Evolutionary conservation across 35 echinoderm and acorn worm genomes (phyloP).

Genomic region (Chiridota heheva): DNA sequence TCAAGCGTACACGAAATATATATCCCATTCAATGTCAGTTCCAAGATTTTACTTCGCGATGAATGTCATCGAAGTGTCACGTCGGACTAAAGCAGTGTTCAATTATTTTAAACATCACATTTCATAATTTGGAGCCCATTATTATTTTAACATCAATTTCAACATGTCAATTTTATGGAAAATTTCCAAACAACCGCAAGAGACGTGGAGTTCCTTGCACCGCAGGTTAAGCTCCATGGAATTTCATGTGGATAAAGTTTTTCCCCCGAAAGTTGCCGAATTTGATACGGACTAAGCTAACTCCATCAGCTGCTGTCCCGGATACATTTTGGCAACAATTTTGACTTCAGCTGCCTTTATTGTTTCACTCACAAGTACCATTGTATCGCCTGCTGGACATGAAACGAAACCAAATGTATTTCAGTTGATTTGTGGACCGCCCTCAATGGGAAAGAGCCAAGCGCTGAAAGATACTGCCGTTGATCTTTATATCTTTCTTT

Average conservation of each 20-base stretch:
- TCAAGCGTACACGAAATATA: too few species aligned
- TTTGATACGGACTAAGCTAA: neutral
- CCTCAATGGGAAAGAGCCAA: neutral
- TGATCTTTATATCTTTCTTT: too few species aligned
- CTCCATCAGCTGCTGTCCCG: constrained; percentile 3
- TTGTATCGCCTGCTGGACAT: neutral
- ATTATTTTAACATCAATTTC: too few species aligned
- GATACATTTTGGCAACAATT: constrained; percentile 6
- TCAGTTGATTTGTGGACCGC: constrained; percentile 21
- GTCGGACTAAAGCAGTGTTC: too few species aligned
- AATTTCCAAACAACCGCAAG: neutral
- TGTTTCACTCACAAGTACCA: constrained; percentile 10
- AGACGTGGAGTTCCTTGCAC: neutral
- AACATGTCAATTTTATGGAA: neutral
- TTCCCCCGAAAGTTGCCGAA: neutral
- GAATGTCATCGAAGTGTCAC: too few species aligned
- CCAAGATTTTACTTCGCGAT: too few species aligned
- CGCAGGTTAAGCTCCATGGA: neutral
- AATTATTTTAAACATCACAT: too few species aligned
- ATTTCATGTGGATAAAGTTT: constrained; percentile 13
- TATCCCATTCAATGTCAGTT: too few species aligned
- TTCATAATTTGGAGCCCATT: too few species aligned
- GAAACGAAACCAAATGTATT: constrained; percentile 13
- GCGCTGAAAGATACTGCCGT: constrained; percentile 10
- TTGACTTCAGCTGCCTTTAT: too few species aligned